Base-by-base conservation (phyloP, 2,797 vertebrate genomes). In the Coendou prehensilis region DNA sequence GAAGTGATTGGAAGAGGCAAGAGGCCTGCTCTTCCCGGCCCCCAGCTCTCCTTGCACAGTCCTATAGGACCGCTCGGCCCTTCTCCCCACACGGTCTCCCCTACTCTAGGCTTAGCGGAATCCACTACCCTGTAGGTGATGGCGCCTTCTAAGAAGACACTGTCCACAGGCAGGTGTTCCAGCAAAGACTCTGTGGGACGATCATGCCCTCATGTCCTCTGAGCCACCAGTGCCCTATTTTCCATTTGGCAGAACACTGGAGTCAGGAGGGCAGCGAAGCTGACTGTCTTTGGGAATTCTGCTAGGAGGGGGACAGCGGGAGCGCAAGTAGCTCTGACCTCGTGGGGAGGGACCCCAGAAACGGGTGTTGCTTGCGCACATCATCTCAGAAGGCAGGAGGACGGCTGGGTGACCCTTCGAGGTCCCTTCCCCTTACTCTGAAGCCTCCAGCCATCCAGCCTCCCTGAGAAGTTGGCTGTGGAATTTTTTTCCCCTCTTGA, bases 1-100 rank as follows among this genome's bases (percentile, higher is more conserved):
- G 33, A 69, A 41, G 69, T 41, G 26, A 17, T 14, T 50, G 7
- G 73, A 76, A 76, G 26, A 7, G 75, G 17, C 30, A 1, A 15
- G 69, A 54, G 57, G 13, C 2, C n/a, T 64, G 50, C 61, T 56
- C 63, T 23, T 64, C 47, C 18, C 67, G 47, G 64, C 47, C 37
- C 20, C 67, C 15, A 1, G 89, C 20, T 37, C 41, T 50, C 69
- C 56, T 33, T 10, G 52, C 18, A 13, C 41, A 10, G 41, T 59
- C 28, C 76, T 50, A 33, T 30, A 30, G 18, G 6, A 30, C 14
- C 0, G 0, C 11, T 4, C 30, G 2, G 45, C 17, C 41, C 8
- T 64, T 15, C 30, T 7, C 71, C 4, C 8, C 15, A 9, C 2
- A 1, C 5, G 17, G 45, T 15, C 63, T 71, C n/a, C 20, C 28